Evolutionary conservation across 2,888 invertebrate species (phyloP), one percentile per base, ranked within the genome.

Genomic region (Chaetogeoica ovagalla): DNA sequence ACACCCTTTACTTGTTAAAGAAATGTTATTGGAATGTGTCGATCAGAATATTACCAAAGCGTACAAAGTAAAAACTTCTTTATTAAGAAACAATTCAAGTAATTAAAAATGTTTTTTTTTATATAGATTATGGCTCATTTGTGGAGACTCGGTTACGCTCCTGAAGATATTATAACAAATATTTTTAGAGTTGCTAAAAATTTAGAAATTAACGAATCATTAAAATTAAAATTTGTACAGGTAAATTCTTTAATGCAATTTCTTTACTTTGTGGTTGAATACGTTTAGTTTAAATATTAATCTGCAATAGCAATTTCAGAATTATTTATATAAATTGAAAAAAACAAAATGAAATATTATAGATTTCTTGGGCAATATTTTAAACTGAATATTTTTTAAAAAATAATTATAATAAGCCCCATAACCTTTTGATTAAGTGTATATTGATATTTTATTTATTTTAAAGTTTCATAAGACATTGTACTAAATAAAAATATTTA

Each of bases 81-180:
- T 77, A 17, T n/a, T 5, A 59, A 39, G 3, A 59, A 39, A 37
- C n/a, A 0, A 37, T 66, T 57, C 11, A 23, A 43, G 21, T 8
- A 76, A 39, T 55, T 2, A 57, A 23, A 39, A 43, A 11, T 0
- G 7, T 43, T 39, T 19, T 43, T 57, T 19, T 11, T 19, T 57
- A 2, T 52, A 57, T 85, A 93, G 90, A 90, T 95, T 71, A 90
- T 98, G 85, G 91, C 93, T 3, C 94, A 96, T 86, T 88, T 99
- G 79, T 96, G 96, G 93, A 91, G 91, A 85, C 89, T 97, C 83
- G 99, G 99, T 0, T 99, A 98, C 87, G 96, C 98, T 0, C 91
- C 97, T 0, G 97, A 99, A 87, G 99, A 99, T 88, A 94, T 99
- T 66, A 94, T 99, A 84, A 91, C 93, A 83, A 98, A 96, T 87